A percentile compares a stretch with the other conserved stretches of the same genome.
These are phyloP conservation scores for Malurus leucopterus DNA, from an alignment of 2,797 vertebrate species.

Conservation along the genomic window DNA sequence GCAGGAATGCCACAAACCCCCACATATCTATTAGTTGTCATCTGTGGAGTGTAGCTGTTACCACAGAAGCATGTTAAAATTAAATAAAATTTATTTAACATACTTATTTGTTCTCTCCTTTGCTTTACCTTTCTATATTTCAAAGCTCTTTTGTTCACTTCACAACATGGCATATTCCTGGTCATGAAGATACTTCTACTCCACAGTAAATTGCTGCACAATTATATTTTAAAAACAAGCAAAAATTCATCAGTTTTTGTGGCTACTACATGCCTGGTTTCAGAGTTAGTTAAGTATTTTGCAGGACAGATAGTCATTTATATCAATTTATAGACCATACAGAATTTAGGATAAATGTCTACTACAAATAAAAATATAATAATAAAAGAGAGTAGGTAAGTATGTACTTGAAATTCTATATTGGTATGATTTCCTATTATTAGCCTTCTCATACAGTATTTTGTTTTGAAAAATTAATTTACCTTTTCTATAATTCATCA, in stretches of 20 bases:
- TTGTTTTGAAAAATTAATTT: constrained; percentile 22
- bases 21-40: constrained; percentile 59
- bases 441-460: background rate
- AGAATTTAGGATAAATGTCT: background rate
- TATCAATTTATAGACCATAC: background rate
- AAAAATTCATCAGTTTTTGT: constrained; percentile 3
- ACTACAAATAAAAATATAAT: background rate
- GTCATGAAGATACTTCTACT: background rate
- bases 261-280: background rate
- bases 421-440: background rate
- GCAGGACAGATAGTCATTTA: background rate
- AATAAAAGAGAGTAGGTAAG: background rate
- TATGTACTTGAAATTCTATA: background rate
- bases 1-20: constrained; percentile 25
- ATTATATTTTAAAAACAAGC: constrained; percentile 18
- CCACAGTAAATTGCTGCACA: background rate
- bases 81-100: constrained; percentile 41
- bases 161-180: background rate
- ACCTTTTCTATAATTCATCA: constrained; percentile 24
- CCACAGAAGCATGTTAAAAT: constrained; percentile 42
- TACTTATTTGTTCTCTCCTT: constrained; percentile 7
- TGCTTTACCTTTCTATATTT: background rate
- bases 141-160: constrained; percentile 19
- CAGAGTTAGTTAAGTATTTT: background rate
- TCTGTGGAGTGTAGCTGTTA: constrained; percentile 26